A percentile compares a stretch with the other conserved stretches of the same genome.
phyloP scores from a whole-genome alignment of 2,888 invertebrate species.

The Ecdyonurus torrentis region DNA sequence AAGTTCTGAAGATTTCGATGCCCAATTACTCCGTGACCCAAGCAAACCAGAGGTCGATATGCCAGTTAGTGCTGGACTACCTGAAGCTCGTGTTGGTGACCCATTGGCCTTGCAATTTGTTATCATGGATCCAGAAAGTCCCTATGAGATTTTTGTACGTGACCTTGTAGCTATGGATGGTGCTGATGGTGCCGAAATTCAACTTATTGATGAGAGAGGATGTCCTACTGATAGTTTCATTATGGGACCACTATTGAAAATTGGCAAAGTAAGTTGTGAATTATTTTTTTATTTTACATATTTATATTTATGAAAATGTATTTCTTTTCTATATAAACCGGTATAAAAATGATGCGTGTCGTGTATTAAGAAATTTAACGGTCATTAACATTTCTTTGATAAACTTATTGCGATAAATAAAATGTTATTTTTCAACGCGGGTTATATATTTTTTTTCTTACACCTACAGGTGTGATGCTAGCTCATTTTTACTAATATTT shows the following conservation, averaged over 20 bases:
- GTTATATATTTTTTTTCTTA: too few relatives aligned
- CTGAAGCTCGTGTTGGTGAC: slow-evolving; percentile 74
- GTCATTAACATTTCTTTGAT: too few relatives aligned
- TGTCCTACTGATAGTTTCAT: slow-evolving; percentile 89
- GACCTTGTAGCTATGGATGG: slow-evolving; percentile 92
- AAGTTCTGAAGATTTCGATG: not conserved
- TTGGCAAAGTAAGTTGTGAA: slow-evolving; percentile 40
- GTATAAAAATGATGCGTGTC: too few relatives aligned
- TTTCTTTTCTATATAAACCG: too few relatives aligned
- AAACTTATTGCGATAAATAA: too few relatives aligned
- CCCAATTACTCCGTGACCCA: not conserved
- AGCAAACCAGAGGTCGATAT: not conserved
- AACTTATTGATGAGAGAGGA: slow-evolving; percentile 77
- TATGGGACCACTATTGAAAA: slow-evolving; percentile 64
- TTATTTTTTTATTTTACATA: too few relatives aligned
- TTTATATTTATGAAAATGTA: too few relatives aligned
- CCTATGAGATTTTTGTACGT: slow-evolving; percentile 88
- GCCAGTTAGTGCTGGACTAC: not conserved
- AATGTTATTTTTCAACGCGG: too few relatives aligned
- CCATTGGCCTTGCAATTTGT: slow-evolving; percentile 80
- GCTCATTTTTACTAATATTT: too few relatives aligned
- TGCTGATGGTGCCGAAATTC: slow-evolving; percentile 80
- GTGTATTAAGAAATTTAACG: too few relatives aligned
- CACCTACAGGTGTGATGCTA: too few relatives aligned
- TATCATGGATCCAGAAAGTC: slow-evolving; percentile 70